Evolutionary conservation across 1,140 invertebrate species (phyloP).

Genomic region (Delia radicum): DNA sequence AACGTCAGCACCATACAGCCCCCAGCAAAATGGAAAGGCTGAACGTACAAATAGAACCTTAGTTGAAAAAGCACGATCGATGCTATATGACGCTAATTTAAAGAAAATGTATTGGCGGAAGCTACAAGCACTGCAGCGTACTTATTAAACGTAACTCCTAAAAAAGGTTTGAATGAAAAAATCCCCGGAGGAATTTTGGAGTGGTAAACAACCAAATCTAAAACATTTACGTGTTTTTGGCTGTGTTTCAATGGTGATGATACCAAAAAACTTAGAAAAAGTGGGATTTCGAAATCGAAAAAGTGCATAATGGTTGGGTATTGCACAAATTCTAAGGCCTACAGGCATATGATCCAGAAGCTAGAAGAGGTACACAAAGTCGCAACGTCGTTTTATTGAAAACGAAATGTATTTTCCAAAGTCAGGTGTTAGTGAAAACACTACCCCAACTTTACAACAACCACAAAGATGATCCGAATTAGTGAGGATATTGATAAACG

Average conservation of each 20-base stretch:
- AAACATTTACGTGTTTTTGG: background rate
- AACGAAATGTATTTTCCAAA: no score
- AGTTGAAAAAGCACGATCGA: background rate
- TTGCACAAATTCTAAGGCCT: slow-evolving; percentile 12
- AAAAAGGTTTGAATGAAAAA: background rate
- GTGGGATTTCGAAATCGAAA: slow-evolving; percentile 10
- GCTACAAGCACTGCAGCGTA: background rate
- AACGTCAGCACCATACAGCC: no score
- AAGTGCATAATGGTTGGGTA: slow-evolving; percentile 26
- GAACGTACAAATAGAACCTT: background rate
- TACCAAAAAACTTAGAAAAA: slow-evolving; percentile 8
- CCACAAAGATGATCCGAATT: no score
- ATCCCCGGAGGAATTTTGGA: background rate
- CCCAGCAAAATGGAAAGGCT: background rate
- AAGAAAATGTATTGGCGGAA: background rate
- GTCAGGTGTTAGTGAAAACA: no score
- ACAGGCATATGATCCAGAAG: slow-evolving; percentile 7
- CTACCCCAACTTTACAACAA: no score
- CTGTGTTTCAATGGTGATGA: background rate
- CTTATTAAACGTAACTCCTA: background rate
- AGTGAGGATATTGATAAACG: no score
- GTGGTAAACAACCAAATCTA: background rate
- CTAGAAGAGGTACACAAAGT: background rate
- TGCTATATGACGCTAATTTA: background rate
- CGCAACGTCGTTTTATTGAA: slow-evolving; percentile 6